Evolutionary conservation across 2,113 vertebrate genomes (phyloP).

Genomic region (Miniopterus natalensis): DNA sequence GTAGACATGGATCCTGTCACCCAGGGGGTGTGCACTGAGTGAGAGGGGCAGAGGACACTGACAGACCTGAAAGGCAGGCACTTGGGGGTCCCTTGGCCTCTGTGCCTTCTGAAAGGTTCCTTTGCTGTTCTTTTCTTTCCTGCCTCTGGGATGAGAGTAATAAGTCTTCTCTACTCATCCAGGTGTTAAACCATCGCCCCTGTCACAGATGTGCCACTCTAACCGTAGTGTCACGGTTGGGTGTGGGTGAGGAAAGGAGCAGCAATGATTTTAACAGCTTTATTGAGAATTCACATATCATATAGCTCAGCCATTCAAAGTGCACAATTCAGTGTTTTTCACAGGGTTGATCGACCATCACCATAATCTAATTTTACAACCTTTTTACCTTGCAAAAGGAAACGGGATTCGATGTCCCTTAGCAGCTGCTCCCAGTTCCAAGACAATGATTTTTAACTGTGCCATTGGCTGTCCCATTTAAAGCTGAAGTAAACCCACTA

Average conservation of each 20-base stretch:
- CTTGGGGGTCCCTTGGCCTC: accelerated
- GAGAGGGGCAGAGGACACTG: background rate
- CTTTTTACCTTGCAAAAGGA: slow-evolving; percentile 7
- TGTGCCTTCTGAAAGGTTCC: background rate
- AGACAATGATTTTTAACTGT: background rate
- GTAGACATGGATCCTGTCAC: background rate
- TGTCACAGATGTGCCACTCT: background rate
- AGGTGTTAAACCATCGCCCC: background rate
- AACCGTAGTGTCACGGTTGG: background rate
- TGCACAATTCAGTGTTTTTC: background rate
- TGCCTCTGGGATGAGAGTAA: background rate
- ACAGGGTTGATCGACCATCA: background rate
- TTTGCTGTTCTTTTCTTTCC: background rate
- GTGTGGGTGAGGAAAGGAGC: background rate
- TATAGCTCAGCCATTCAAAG: background rate
- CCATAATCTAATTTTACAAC: background rate
- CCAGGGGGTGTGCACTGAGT: background rate
- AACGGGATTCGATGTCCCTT: background rate
- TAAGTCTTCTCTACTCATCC: background rate
- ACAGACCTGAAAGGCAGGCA: background rate
- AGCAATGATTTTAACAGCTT: background rate
- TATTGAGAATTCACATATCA: background rate
- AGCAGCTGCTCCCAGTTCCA: background rate
- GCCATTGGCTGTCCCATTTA: background rate
- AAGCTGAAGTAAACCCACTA: background rate